Evolutionary conservation across 2,797 vertebrate genomes (phyloP).

Genomic region (Leuciscus waleckii): DNA sequence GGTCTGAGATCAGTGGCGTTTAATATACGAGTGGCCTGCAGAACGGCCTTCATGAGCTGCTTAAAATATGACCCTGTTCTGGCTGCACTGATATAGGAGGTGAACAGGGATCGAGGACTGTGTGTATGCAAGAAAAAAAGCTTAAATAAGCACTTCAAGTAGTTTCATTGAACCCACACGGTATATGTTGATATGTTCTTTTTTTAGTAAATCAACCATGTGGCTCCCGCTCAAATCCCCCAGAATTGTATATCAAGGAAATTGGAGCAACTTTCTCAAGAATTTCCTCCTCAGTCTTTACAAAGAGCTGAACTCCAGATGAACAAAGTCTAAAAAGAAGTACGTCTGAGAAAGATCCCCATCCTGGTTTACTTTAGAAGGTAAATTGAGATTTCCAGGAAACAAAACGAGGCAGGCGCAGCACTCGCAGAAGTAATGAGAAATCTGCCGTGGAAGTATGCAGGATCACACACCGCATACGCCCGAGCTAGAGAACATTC

Average conservation of each 20-base stretch:
- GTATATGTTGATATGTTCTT: constrained; percentile 22
- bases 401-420: constrained; percentile 58
- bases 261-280: constrained; percentile 31
- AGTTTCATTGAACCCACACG: constrained; percentile 21
- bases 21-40: constrained; percentile 13
- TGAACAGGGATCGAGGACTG: constrained; percentile 6
- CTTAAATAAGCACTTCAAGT: constrained; percentile 26
- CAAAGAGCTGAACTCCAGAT: constrained; percentile 17
- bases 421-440: constrained; percentile 59
- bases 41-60: constrained; percentile 7
- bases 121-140: constrained; percentile 23
- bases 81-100: constrained; percentile 9
- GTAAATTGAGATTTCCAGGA: constrained; percentile 70
- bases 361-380: constrained; percentile 16
- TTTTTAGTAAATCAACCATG: constrained; percentile 25
- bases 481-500: constrained; percentile 78
- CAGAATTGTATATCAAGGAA: constrained; percentile 42
- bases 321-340: constrained; percentile 9
- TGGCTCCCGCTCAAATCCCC: constrained; percentile 23
- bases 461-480: constrained; percentile 73
- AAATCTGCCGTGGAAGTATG: constrained; percentile 68
- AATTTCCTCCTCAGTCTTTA: background rate
- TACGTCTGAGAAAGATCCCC: constrained; percentile 20
- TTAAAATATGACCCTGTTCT: constrained; percentile 25
- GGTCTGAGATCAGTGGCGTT: constrained; percentile 61